These are phyloP conservation scores for Phrixothrix hirtus DNA, from an alignment of 2,888 invertebrate species.

Conservation along the genomic window DNA sequence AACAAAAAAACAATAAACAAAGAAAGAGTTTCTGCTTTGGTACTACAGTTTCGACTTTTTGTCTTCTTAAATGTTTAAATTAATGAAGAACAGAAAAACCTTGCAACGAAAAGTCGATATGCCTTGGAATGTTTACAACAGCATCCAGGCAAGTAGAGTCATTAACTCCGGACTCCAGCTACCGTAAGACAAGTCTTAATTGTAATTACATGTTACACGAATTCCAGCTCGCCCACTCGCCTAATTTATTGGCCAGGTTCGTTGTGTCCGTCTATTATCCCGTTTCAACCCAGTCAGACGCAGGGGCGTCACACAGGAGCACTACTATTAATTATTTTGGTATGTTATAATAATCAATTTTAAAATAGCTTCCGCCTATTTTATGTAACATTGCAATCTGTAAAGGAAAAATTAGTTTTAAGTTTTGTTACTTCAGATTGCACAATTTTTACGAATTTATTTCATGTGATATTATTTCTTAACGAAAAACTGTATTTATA, in stretches of 20 bases:
- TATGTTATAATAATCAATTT: conserved; percentile 39
- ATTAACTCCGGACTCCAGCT: conserved; percentile 36
- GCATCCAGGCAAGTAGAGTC: conserved; percentile 29
- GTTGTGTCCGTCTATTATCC: conserved; percentile 41
- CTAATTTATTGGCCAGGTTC: conserved; percentile 46
- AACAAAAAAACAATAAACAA: no score
- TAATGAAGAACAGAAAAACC: not conserved
- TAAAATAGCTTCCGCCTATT: conserved; percentile 31
- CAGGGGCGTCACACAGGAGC: conserved; percentile 40
- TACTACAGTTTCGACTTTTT: no score
- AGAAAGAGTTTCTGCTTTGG: no score
- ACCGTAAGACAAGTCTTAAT: conserved; percentile 49
- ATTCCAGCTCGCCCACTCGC: conserved; percentile 48
- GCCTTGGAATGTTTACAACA: conserved; percentile 21
- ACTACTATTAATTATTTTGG: conserved; percentile 39
- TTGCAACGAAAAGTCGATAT: conserved; percentile 9
- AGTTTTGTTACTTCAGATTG: no score
- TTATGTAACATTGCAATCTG: conserved; percentile 8
- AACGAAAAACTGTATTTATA: no score
- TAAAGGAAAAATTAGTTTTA: not conserved
- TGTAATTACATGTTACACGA: conserved; percentile 49
- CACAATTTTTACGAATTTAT: no score
- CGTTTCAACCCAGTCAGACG: conserved; percentile 34
- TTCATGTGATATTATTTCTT: no score
- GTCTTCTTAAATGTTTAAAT: not conserved